phyloP scores from a whole-genome alignment of 2,113 vertebrate species.

The Calyptommatus sinebrachiatus region DNA sequence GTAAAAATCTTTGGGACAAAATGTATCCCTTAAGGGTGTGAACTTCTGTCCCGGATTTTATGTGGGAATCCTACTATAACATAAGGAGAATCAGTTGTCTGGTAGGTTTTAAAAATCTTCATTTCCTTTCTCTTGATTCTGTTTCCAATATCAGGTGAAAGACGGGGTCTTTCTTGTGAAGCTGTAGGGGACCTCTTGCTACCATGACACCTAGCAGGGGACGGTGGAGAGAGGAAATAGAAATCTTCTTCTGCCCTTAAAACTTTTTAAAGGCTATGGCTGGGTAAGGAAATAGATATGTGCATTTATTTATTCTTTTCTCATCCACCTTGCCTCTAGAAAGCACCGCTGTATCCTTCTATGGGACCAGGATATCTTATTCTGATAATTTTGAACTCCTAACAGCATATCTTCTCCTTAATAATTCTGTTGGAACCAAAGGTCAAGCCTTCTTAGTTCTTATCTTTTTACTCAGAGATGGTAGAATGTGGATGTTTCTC shows the following conservation, averaged over 20 bases:
- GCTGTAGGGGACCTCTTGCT: slow-evolving; percentile 56
- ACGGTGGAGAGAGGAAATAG: slow-evolving; percentile 75
- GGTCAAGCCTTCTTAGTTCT: background rate
- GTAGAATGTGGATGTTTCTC: background rate
- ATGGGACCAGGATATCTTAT: too few species aligned
- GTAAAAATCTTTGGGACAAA: too few species aligned
- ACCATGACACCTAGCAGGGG: slow-evolving; percentile 79
- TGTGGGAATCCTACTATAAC: too few species aligned
- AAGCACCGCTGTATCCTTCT: too few species aligned
- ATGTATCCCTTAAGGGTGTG: too few species aligned
- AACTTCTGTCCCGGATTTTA: too few species aligned
- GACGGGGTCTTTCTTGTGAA: slow-evolving; percentile 47
- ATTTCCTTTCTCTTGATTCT: background rate
- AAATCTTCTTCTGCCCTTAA: slow-evolving; percentile 69
- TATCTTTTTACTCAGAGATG: background rate
- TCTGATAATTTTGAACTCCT: background rate
- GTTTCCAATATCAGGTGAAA: slow-evolving; percentile 60
- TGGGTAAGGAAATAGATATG: slow-evolving; percentile 70
- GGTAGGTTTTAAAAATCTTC: background rate
- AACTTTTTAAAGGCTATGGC: slow-evolving; percentile 83
- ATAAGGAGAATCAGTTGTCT: background rate
- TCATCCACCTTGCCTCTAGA: too few species aligned
- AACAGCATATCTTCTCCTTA: background rate
- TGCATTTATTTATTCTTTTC: too few species aligned
- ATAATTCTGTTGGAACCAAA: background rate